Evolutionary conservation across 1,140 invertebrate genomes (phyloP), one percentile per base, ranked within the genome.

Genomic region (Pseudachorutes palmiensis): DNA sequence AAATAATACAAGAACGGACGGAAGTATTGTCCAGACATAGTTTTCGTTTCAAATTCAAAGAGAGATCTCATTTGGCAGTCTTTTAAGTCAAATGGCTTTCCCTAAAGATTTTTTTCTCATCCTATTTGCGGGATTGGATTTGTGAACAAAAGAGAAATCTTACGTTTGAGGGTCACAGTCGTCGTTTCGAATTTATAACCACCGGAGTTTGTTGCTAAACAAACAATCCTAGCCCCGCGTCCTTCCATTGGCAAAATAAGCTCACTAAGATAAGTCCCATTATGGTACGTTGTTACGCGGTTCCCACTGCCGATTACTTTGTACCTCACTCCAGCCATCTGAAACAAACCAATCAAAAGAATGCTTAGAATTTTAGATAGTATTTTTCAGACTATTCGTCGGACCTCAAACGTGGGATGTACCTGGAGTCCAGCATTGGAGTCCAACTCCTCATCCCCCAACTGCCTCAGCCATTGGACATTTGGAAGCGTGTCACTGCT

Each of bases 241-340:
- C 16, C 16, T 22, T 61, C 59, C 14, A 26, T 26, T 24, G 14
- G 51, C 12, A 61, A 5, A 12, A 9, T 68, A 28, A 76, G 68
- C 59, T 75, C 72, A 62, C 74, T 76, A 3, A 76, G 30, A 66
- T 71, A 76, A 30, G 66, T 59, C 41, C 75, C 75, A 65, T 75
- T 73, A n/a, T n/a, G 32, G 12, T 60, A 16, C 24, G 32, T 5
- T n/a, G 33, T 48, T 22, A 66, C 31, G 14, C 22, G 16, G 58
- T n/a, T 57, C 12, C 29, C 58, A 2, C 31, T 33, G 28, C 45
- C 49, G 28, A 71, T 66, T 26, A 64, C 51, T 31, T 66, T 48
- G 51, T 66, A 71, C 28, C 63, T 66, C 29, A 29, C 48, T 29
- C 31, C 30, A 3, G 19, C 63, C 58, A 60, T 26, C 69, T 70